phyloP scores from a whole-genome alignment of 2,113 vertebrate species.

The Rhynchomys soricoides region DNA sequence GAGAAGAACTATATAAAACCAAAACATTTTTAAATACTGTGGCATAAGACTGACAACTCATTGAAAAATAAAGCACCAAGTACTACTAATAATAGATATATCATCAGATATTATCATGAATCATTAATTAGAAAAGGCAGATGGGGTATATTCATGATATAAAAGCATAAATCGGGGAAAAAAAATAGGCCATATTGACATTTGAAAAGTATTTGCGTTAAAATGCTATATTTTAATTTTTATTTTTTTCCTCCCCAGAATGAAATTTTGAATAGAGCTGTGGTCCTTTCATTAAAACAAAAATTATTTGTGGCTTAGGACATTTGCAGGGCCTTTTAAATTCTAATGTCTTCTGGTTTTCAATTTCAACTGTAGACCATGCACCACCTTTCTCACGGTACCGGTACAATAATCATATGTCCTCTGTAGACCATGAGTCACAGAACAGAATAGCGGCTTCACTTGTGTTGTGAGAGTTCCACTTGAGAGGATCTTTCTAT shows the following conservation, averaged over 20 bases:
- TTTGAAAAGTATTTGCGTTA: not conserved
- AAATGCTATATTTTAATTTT: slow-evolving; percentile 30
- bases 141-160: not conserved
- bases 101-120: not conserved
- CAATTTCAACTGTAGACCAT: not conserved
- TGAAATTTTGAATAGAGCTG: not conserved
- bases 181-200: not conserved
- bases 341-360: not conserved
- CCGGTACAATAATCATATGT: not conserved
- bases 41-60: not conserved
- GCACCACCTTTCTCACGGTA: not conserved
- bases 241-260: not conserved
- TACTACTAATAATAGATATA: not conserved
- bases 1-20: not conserved
- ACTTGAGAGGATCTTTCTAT: not conserved
- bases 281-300: not conserved
- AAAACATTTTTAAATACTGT: not conserved
- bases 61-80: not conserved
- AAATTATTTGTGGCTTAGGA: not conserved
- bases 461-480: not conserved
- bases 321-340: not conserved
- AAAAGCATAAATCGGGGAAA: not conserved
- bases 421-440: not conserved
- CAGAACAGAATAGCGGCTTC: not conserved
- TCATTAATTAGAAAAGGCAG: not conserved